phyloP scores from a whole-genome alignment of 2,113 vertebrate species.

The Calyptomena viridis region DNA sequence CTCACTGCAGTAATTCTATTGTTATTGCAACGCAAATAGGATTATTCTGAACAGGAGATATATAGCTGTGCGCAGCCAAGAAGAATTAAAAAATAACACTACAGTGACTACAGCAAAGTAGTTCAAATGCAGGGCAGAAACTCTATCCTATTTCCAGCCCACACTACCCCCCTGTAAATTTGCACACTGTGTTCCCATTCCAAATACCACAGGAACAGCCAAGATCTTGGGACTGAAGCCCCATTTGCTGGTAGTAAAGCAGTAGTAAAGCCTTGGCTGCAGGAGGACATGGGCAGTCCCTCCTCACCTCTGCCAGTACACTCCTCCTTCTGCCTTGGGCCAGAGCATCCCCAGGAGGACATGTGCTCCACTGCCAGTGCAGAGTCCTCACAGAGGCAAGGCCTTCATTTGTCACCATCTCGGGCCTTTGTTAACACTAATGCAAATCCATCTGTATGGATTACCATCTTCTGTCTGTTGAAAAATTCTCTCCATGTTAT shows the following conservation, averaged over 20 bases:
- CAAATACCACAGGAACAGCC: background rate
- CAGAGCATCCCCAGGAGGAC: background rate
- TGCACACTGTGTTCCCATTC: background rate
- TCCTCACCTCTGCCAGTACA: background rate
- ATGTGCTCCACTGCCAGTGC: fast-evolving
- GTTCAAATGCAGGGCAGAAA: background rate
- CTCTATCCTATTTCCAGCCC: background rate
- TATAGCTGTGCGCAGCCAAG: background rate
- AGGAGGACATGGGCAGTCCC: background rate
- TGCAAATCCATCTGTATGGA: constrained; percentile 16
- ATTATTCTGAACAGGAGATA: constrained; percentile 50
- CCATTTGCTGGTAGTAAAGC: background rate
- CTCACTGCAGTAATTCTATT: constrained; percentile 56
- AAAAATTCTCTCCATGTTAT: constrained; percentile 12
- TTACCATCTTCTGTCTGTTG: background rate
- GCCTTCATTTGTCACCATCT: background rate
- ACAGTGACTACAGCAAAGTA: background rate
- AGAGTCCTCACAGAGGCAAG: background rate
- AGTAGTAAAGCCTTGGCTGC: background rate
- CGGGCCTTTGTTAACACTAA: background rate
- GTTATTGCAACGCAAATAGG: constrained; percentile 65
- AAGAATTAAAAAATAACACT: constrained; percentile 17
- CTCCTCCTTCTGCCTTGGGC: background rate
- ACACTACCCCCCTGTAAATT: background rate
- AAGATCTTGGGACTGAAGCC: background rate